phyloP scores from a whole-genome alignment of 1,140 invertebrate genomes.

The Heliconius himera region DNA sequence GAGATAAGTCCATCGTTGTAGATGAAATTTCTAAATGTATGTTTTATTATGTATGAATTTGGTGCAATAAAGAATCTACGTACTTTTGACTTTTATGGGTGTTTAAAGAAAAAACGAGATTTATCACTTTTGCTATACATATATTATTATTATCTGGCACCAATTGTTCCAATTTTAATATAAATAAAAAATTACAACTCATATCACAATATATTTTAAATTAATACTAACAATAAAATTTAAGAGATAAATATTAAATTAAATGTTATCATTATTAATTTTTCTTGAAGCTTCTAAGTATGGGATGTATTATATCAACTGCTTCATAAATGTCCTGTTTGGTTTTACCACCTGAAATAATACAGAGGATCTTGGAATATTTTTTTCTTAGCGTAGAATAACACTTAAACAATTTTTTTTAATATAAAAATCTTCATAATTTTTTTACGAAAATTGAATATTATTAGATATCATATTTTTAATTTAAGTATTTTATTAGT shows the following conservation, averaged over 20 bases:
- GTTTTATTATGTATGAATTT: too few relatives aligned
- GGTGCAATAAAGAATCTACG: too few relatives aligned
- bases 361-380: too few relatives aligned
- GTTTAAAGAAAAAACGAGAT: too few relatives aligned
- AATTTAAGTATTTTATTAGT: background rate
- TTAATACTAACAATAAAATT: background rate
- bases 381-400: too few relatives aligned
- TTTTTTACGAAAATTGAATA: too few relatives aligned
- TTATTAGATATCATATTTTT: background rate
- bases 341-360: constrained; percentile 93
- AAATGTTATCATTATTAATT: constrained; percentile 56
- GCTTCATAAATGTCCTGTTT: constrained; percentile 96
- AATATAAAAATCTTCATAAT: too few relatives aligned
- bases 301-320: constrained; percentile 97
- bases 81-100: too few relatives aligned
- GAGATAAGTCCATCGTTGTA: too few relatives aligned
- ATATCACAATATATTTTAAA: background rate
- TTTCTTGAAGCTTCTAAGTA: constrained; percentile 96
- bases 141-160: background rate
- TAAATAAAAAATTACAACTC: background rate
- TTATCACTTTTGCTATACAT: too few relatives aligned
- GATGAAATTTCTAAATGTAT: too few relatives aligned
- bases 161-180: background rate
- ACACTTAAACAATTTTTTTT: too few relatives aligned
- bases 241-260: background rate